Percentiles rank a stretch among this genome's conserved stretches.
These are phyloP conservation scores for Mus spretus DNA, from an alignment of 2,797 vertebrate species.

Conservation along the genomic window DNA sequence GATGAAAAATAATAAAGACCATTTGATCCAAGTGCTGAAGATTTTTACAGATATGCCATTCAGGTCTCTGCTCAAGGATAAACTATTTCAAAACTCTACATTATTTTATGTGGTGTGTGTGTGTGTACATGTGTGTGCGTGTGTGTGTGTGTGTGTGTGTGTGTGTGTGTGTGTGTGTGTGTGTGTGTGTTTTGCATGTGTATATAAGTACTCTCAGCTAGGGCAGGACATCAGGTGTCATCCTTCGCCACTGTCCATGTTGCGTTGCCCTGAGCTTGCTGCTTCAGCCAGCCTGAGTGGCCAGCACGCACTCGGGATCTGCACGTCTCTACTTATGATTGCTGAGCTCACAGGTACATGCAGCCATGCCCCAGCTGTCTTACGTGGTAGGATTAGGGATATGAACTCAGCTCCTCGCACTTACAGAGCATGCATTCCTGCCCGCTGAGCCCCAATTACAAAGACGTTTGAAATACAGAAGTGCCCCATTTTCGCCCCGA, in stretches of 20 bases:
- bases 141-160: not conserved
- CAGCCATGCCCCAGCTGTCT: rapidly evolving
- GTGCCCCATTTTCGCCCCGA: not conserved
- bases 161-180: not conserved
- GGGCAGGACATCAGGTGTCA: not conserved
- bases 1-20: not conserved
- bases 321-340: too few relatives aligned
- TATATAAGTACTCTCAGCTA: too few relatives aligned
- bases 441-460: not conserved
- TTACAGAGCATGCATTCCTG: not conserved
- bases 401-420: not conserved
- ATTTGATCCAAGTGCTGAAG: not conserved
- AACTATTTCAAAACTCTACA: not conserved
- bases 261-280: not conserved
- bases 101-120: not conserved
- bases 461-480: not conserved
- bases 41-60: not conserved
- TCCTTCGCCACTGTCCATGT: not conserved
- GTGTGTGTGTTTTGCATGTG: not conserved
- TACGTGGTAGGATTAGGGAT: too few relatives aligned
- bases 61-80: not conserved
- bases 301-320: too few relatives aligned
- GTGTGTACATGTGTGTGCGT: not conserved
- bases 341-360: not conserved
- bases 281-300: not conserved